These are phyloP conservation scores for Petrocephalus schoutedeni DNA, from an alignment of 2,797 vertebrate genomes.

Conservation along the genomic window DNA sequence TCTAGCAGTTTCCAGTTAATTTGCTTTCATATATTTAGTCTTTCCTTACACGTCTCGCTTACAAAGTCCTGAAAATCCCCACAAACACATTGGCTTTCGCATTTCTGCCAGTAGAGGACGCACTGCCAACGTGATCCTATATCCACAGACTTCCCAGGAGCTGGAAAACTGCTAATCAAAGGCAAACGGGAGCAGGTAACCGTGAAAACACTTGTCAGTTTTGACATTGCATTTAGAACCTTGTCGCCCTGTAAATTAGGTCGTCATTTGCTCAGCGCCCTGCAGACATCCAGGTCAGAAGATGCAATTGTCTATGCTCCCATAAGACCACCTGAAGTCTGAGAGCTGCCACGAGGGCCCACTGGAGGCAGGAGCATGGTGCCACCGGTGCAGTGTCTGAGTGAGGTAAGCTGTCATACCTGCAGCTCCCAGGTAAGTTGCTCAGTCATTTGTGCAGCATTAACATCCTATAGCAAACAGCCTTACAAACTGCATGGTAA, in stretches of 20 bases:
- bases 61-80: neutral
- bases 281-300: neutral
- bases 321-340: neutral
- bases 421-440: neutral
- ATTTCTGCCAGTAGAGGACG: neutral
- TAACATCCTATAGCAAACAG: neutral
- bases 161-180: neutral
- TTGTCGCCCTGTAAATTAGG: neutral
- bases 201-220: neutral
- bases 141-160: neutral
- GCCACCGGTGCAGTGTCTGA: neutral
- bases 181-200: neutral
- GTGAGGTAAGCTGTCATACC: neutral
- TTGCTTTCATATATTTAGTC: neutral
- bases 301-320: neutral
- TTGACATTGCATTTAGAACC: neutral
- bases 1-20: neutral
- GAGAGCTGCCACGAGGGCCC: neutral
- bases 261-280: neutral
- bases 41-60: neutral
- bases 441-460: neutral
- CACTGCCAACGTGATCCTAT: neutral
- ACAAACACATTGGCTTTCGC: neutral
- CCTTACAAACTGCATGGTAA: neutral
- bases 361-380: neutral